Conservation (phyloP, 1,140 invertebrate species). For the Semibalanus balanoides region DNA sequence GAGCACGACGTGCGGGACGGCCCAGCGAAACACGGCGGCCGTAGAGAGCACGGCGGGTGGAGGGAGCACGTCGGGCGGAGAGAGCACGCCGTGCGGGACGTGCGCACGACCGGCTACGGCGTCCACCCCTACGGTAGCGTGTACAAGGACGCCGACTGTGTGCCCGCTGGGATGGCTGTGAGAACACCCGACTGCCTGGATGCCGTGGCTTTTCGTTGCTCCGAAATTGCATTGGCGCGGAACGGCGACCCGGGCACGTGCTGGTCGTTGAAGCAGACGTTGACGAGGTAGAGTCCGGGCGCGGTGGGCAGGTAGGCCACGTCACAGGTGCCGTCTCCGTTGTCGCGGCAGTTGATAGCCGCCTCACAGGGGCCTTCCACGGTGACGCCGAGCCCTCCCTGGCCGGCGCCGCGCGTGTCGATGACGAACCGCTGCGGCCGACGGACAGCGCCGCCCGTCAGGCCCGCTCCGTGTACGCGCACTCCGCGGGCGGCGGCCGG, state of each 20-base stretch:
- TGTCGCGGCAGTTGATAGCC: slow-evolving; percentile 63
- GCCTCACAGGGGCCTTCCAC: slow-evolving; percentile 71
- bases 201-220: no score
- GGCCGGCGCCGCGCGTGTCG: slow-evolving; percentile 57
- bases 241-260: slow-evolving; percentile 64
- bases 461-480: neutral
- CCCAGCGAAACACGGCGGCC: no score
- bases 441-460: slow-evolving; percentile 34
- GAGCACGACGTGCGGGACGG: no score
- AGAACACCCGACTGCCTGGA: no score
- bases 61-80: no score
- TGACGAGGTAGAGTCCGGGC: slow-evolving; percentile 61
- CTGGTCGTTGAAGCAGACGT: slow-evolving; percentile 64
- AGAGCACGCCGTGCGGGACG: no score
- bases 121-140: neutral
- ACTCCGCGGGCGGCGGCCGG: neutral
- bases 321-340: slow-evolving; percentile 66
- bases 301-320: slow-evolving; percentile 65
- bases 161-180: no score
- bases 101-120: neutral
- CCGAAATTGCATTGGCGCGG: slow-evolving; percentile 20
- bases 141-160: no score
- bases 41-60: no score
- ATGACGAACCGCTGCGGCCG: slow-evolving; percentile 63
- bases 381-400: slow-evolving; percentile 54